Conservation (phyloP, 1,140 invertebrate species). For the Stenopsyche tienmushanensis region DNA sequence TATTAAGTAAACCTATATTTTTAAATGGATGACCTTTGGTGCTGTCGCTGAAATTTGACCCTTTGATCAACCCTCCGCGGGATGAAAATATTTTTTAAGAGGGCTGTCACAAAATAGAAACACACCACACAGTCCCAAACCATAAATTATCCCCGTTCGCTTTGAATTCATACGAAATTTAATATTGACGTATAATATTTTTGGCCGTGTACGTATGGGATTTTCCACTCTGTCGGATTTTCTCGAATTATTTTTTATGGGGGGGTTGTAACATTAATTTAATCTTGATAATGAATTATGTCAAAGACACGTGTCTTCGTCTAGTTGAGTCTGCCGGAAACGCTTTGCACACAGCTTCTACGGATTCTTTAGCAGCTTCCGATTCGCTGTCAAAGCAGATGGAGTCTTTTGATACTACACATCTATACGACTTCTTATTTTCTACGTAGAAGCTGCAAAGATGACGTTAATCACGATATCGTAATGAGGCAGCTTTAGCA, state of each 20-base stretch:
- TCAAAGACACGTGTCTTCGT: constrained; percentile 1
- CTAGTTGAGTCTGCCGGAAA: background rate
- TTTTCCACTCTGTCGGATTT: too few relatives aligned
- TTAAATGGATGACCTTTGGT: constrained; percentile 10
- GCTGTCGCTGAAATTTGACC: background rate
- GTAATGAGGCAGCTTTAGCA: background rate
- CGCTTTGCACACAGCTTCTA: background rate
- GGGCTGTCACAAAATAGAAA: too few relatives aligned
- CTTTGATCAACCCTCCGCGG: too few relatives aligned
- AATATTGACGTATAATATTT: too few relatives aligned
- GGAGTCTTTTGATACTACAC: background rate
- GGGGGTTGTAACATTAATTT: background rate
- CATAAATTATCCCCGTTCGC: background rate
- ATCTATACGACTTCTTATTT: background rate
- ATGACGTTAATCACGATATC: background rate
- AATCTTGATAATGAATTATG: background rate
- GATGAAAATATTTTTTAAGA: too few relatives aligned
- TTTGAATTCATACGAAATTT: too few relatives aligned
- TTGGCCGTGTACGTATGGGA: too few relatives aligned
- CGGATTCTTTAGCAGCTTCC: background rate
- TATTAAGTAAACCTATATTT: constrained; percentile 31
- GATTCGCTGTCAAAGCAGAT: background rate
- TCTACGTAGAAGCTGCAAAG: background rate
- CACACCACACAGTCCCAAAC: background rate
- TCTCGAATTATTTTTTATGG: too few relatives aligned